These are phyloP conservation scores for Aptenodytes patagonicus DNA, from an alignment of 2,113 vertebrate species.

Conservation along the genomic window DNA sequence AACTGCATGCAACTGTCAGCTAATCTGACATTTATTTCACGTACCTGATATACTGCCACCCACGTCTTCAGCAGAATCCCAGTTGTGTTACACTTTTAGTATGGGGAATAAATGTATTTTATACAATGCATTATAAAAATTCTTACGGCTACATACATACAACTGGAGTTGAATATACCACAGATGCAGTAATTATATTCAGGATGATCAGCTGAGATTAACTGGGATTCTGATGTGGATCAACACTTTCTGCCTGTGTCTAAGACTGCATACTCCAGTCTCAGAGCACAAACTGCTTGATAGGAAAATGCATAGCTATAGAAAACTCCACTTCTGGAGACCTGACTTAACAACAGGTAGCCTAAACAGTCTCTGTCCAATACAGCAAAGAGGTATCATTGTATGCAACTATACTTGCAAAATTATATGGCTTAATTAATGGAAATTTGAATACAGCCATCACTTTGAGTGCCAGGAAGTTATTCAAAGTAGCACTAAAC, in stretches of 20 bases:
- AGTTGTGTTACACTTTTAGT: neutral
- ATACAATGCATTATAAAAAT: neutral
- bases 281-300: neutral
- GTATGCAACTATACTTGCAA: neutral
- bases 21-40: constrained; percentile 4
- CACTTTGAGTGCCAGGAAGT: neutral
- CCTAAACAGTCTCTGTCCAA: neutral
- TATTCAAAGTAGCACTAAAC: neutral
- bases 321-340: neutral
- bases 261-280: neutral
- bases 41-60: neutral
- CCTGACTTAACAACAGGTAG: neutral
- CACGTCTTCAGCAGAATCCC: neutral
- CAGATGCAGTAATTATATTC: neutral
- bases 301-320: neutral
- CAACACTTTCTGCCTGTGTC: neutral
- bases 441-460: neutral
- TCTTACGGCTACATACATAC: neutral
- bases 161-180: neutral
- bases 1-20: neutral
- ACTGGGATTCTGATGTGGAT: neutral
- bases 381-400: neutral
- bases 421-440: neutral
- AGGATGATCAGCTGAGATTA: neutral
- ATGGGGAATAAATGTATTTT: neutral